Evolutionary conservation across 2,888 invertebrate genomes (phyloP), one percentile per base, ranked within the genome.

Genomic region (Laothoe populi): DNA sequence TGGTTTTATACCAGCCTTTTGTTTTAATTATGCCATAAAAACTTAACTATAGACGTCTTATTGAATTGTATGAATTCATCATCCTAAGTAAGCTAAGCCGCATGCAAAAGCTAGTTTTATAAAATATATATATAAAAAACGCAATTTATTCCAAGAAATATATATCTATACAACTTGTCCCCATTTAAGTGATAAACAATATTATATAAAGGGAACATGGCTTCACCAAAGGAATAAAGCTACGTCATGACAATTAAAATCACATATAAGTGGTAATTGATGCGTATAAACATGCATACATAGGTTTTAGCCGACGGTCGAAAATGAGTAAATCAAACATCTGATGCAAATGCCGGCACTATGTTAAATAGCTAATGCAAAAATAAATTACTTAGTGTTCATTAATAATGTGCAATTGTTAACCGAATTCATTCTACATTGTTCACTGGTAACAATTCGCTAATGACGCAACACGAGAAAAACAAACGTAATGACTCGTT

Each of bases 341-440:
- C 31, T 35, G 35, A 53, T 53, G 53, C 53, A 53, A 53, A 53
- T 53, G 53, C 31, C 35, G 11, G 53, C 4, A n/a, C 48, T 0
- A 11, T 19, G 49, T 24, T 53, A 60, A 42, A 8, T 44, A 38
- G 4, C 26, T 26, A 13, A 19, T 53, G 48, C 7, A 42, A 26
- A 16, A 53, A 16, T 23, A 24, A 60, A 60, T 60, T 60, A 60
- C 60, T 60, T 60, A 60, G 60, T 23, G 24, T 38, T 48, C 35
- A 16, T 60, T 60, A 48, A 3, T 19, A 24, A 11, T 26, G 4
- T 40, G 19, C 46, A 53, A 31, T 26, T 42, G 24, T 60, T 13
- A 53, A 11, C 40, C 13, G 11, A 13, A 38, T 10, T 46, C 0
- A n/a, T 4, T 35, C 53, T 16, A 35, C 31, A 53, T 35, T 21